Evolutionary conservation across 2,797 vertebrate genomes (phyloP).

Genomic region (Pitangus sulphuratus): DNA sequence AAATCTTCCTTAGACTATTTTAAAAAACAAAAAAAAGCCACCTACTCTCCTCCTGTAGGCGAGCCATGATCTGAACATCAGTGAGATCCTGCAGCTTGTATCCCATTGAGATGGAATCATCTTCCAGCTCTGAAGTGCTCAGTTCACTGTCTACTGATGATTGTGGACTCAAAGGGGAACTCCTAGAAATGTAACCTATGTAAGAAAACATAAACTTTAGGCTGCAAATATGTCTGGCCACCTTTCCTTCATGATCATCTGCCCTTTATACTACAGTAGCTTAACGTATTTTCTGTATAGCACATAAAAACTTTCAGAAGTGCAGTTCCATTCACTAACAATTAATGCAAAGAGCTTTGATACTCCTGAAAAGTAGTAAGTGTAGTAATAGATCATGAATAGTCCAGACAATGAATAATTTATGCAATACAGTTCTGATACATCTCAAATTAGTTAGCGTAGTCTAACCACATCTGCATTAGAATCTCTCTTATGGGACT

Average conservation of each 20-base stretch:
- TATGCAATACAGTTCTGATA: background rate
- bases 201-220: slow-evolving; percentile 27
- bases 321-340: background rate
- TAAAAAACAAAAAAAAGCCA: slow-evolving; percentile 17
- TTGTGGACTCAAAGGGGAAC: slow-evolving; percentile 89
- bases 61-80: slow-evolving; percentile 98
- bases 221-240: background rate
- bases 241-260: background rate
- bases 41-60: slow-evolving; percentile 98
- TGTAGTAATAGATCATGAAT: background rate
- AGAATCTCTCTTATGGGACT: background rate
- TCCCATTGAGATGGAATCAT: slow-evolving; percentile 94
- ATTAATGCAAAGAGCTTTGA: background rate
- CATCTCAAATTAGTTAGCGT: background rate
- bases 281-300: background rate
- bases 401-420: slow-evolving; percentile 3
- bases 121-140: slow-evolving; percentile 90
- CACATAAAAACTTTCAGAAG: background rate
- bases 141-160: slow-evolving; percentile 94
- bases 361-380: background rate
- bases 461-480: background rate
- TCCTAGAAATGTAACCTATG: slow-evolving; percentile 83
- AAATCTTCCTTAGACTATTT: background rate
- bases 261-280: background rate
- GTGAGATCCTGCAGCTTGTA: slow-evolving; percentile 98